Conservation (phyloP, 2,113 vertebrate genomes). For the Phylloscopus trochiloides region DNA sequence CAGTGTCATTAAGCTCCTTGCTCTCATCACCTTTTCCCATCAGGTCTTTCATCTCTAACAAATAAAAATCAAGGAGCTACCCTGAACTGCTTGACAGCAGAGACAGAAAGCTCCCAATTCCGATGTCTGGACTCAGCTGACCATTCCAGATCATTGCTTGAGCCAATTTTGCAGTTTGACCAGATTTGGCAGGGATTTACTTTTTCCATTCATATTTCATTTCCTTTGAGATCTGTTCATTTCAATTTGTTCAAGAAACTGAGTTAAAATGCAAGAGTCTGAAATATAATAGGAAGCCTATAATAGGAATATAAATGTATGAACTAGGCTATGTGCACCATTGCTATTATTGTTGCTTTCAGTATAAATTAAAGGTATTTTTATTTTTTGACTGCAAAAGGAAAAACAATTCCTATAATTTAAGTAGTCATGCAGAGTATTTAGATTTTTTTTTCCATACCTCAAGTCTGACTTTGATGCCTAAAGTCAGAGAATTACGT, state of each 20-base stretch:
- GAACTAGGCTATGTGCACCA: background rate
- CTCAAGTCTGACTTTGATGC: background rate
- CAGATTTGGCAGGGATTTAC: conserved; percentile 44
- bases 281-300: background rate
- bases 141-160: background rate
- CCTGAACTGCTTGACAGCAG: background rate
- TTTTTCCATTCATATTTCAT: conserved; percentile 70
- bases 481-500: background rate
- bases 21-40: background rate
- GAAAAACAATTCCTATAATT: background rate
- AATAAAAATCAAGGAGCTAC: background rate
- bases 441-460: background rate
- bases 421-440: background rate
- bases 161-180: background rate
- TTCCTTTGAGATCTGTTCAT: conserved; percentile 33
- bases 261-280: background rate
- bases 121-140: background rate
- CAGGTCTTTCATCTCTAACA: background rate
- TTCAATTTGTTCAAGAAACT: conserved; percentile 28
- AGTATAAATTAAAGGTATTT: background rate
- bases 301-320: no score
- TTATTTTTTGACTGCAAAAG: background rate
- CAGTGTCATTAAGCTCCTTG: background rate
- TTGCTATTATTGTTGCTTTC: background rate
- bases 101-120: background rate